A percentile compares a stretch with the other conserved stretches of the same genome.
These are phyloP conservation scores for Tetrax tetrax DNA, from an alignment of 2,113 vertebrate genomes.

Conservation along the genomic window DNA sequence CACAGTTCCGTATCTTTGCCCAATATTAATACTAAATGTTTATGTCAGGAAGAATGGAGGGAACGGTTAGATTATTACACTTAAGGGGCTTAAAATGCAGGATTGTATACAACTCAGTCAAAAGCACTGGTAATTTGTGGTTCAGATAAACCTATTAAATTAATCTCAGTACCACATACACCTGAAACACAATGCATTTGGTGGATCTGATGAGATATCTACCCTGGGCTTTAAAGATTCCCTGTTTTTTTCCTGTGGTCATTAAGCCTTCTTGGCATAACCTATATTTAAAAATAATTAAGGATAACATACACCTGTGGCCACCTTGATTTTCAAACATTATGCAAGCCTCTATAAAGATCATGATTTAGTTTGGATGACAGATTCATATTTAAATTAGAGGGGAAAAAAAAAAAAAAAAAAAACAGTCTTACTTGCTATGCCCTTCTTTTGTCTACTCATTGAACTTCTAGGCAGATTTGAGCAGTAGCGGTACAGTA, in stretches of 20 bases:
- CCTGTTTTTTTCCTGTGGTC: background rate
- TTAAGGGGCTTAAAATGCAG: background rate
- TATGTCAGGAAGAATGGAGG: background rate
- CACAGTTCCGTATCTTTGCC: background rate
- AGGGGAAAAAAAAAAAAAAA: background rate
- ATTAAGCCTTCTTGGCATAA: background rate
- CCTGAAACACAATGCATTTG: background rate
- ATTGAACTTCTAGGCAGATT: background rate
- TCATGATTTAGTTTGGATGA: background rate
- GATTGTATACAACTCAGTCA: background rate
- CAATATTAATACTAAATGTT: background rate
- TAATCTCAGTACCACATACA: background rate
- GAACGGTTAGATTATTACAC: background rate
- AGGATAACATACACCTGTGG: background rate
- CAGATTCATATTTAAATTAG: background rate
- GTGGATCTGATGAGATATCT: background rate
- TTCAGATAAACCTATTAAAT: background rate
- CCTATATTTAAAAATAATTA: background rate
- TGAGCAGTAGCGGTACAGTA: background rate
- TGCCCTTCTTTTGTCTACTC: background rate
- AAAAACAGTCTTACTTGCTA: background rate
- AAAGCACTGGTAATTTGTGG: background rate
- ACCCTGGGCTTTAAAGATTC: background rate
- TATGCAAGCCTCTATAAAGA: background rate
- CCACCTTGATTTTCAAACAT: background rate